These are phyloP conservation scores for Furnarius figulus DNA, from an alignment of 2,113 vertebrate species.

Conservation along the genomic window DNA sequence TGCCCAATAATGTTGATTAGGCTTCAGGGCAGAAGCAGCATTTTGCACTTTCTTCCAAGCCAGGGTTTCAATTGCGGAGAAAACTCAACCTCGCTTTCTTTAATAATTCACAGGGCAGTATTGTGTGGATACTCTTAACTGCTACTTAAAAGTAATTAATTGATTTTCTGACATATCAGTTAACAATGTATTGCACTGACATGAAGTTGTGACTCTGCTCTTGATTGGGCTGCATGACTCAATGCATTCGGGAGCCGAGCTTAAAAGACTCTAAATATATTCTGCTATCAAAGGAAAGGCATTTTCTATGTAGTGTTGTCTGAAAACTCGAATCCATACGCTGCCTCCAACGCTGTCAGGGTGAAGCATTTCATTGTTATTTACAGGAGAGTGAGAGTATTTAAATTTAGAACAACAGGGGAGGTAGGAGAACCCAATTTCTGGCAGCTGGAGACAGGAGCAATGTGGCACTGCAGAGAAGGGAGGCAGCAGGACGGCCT, in stretches of 20 bases:
- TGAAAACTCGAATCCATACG: constrained; percentile 53
- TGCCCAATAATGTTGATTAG: constrained; percentile 45
- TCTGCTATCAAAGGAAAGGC: constrained; percentile 63
- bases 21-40: constrained; percentile 61
- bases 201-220: constrained; percentile 70
- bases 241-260: constrained; percentile 46
- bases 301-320: constrained; percentile 44
- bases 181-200: constrained; percentile 86
- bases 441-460: not conserved
- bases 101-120: constrained; percentile 93
- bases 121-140: constrained; percentile 90
- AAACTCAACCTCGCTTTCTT: constrained; percentile 76
- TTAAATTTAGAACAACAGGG: constrained; percentile 18
- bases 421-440: not conserved
- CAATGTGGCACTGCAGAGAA: not conserved
- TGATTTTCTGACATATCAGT: constrained; percentile 99
- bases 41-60: constrained; percentile 60
- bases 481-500: not conserved
- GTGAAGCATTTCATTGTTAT: constrained; percentile 5
- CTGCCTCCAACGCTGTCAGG: constrained; percentile 21
- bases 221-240: constrained; percentile 50
- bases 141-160: constrained; percentile 99
- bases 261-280: constrained; percentile 65
- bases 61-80: constrained; percentile 32
- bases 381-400: not conserved